Evolutionary conservation across 2,888 invertebrate genomes (phyloP), one percentile per base, ranked within the genome.

Genomic region (Microdon myrmicae): DNA sequence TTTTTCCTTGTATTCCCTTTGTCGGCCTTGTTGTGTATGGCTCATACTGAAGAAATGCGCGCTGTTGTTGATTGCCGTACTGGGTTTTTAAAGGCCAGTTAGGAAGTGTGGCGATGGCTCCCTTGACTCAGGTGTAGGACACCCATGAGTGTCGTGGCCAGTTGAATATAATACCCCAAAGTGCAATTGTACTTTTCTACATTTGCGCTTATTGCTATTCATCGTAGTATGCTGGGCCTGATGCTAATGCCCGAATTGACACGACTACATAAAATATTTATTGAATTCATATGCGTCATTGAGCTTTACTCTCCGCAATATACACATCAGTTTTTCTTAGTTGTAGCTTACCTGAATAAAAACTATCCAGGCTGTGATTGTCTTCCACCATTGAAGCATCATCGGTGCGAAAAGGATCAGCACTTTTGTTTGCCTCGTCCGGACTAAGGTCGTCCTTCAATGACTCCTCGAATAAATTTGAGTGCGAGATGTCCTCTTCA

Each of bases 51-150:
- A 64, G 51, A 51, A 64, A 64, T 58, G 64, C 58, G 58, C 58
- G 67, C 67, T 76, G 76, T 76, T 77, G 77, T 78, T 77, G 76
- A 77, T 77, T 77, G 74, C 75, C 78, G 78, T 79, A 76, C 72
- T 75, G 78, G 79, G 79, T 78, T 78, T 79, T 79, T 79, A 79
- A 79, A 79, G 77, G 75, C 76, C 76, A 79, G 79, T 79, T 79
- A 79, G 77, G 74, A 75, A 71, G 72, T 75, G 74, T 72, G 69
- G 70, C 71, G 79, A 79, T 79, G 76, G 75, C 78, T 79, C 79
- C 78, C 79, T 71, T 70, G 79, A 69, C 73, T 73, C 79, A 79
- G 79, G 79, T 79, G 77, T 78, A 79, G 77, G 74, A 77, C 76
- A 78, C 79, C 79, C 79, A 72, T 71, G 79, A 79, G 79, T 79